Evolutionary conservation across 2,797 vertebrate species (phyloP), one percentile per base, ranked within the genome.

Genomic region (Sciurus vulgaris): DNA sequence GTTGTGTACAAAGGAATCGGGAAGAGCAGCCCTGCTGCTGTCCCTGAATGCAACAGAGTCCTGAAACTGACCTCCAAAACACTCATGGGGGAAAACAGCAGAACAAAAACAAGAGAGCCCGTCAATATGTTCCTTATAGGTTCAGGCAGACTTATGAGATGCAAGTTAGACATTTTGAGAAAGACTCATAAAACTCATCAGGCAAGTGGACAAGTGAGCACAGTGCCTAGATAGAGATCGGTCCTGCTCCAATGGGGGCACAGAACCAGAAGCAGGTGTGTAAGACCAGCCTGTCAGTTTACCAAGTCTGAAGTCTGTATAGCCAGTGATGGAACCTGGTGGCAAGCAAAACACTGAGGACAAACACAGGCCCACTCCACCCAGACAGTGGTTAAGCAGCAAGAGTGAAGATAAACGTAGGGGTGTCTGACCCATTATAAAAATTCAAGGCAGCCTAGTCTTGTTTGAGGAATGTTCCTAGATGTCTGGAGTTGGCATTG

Each of bases 401-500:
- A 28, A 26, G 35, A 41, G 35, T 41, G 15, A 65, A 20, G 26
- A 61, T 2, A 18, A 73, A n/a, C 0, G 0, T 15, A 1, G 7
- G 2, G 6, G 72, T 20, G 13, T 77, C 35, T 11, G 15, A 30
- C 5, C 35, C 8, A 22, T 4, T 11, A 7, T 24, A 24, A 44
- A 51, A 59, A 4, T 54, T 63, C 1, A 17, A 41, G 73, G 73
- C 13, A 44, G 30, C 30, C 8, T 8, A 18, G 38, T 24, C 15
- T 35, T 67, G 22, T 22, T 3, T 4, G 8, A 84, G 56, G 56
- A 49, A 14, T 51, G 14, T 8, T 24, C 59, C 49, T 10, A 1
- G 9, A 1, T 13, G 11, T 73, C 72, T 35, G 14, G 65, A 1
- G 22, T 6, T 12, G 56, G 26, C 5, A 2, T 14, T 0, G 1